Conservation (phyloP, 2,113 vertebrate species). For the Cyanoliseus patagonus region DNA sequence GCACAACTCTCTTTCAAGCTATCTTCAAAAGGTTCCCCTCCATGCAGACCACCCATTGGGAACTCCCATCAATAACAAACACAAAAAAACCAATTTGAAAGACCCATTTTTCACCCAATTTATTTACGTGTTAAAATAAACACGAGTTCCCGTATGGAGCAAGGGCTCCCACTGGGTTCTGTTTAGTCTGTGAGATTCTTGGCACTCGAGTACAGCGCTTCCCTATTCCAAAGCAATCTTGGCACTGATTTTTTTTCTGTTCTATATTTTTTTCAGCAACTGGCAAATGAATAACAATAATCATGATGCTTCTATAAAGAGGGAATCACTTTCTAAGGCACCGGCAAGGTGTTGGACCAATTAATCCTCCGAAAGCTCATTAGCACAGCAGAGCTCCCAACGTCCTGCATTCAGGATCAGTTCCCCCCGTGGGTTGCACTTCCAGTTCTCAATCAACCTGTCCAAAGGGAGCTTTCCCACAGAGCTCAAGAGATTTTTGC, state of each 20-base stretch:
- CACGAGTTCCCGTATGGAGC: background rate
- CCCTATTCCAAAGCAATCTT: constrained; percentile 33
- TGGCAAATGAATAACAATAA: background rate
- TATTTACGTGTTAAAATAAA: constrained; percentile 50
- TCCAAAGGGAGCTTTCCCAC: background rate
- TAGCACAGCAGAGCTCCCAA: background rate
- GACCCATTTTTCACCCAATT: background rate
- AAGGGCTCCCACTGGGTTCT: constrained; percentile 33
- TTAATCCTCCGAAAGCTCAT: constrained; percentile 35
- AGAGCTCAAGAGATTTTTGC: background rate
- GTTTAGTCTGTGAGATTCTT: constrained; percentile 51
- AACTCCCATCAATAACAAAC: background rate
- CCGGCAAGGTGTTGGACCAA: constrained; percentile 34
- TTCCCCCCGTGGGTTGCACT: background rate
- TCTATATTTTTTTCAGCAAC: constrained; percentile 41
- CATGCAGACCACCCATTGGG: background rate
- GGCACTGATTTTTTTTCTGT: background rate
- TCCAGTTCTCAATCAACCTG: background rate
- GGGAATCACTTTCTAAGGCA: background rate
- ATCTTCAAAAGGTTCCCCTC: constrained; percentile 37
- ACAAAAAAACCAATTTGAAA: background rate
- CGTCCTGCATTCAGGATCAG: background rate
- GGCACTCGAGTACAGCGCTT: background rate
- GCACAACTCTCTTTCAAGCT: constrained; percentile 22
- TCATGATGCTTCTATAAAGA: background rate